These are phyloP conservation scores for Paramuricea clavata DNA, from an alignment of 92 coral and sea anemone species.

Conservation along the genomic window DNA sequence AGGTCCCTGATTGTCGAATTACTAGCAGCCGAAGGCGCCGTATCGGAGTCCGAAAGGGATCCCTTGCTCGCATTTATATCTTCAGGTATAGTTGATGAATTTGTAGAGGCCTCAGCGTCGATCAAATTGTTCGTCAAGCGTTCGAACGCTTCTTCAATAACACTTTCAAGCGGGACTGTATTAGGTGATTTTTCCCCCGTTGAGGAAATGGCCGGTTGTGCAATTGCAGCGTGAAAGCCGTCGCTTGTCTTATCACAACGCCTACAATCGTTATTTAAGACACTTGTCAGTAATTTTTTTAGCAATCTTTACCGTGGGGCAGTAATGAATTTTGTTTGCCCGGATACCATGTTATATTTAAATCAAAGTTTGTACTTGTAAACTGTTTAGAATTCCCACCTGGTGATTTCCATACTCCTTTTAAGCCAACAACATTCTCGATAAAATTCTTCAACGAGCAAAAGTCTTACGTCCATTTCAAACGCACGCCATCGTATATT, in stretches of 20 bases:
- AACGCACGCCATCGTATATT: not conserved
- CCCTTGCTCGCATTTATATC: conserved; percentile 4
- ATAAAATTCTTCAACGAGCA: not conserved
- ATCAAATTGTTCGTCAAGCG: too few species aligned
- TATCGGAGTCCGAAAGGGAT: not conserved
- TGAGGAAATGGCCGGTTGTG: too few species aligned
- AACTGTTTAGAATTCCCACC: not conserved
- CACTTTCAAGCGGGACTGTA: too few species aligned
- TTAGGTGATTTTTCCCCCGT: too few species aligned
- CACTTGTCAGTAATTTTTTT: not conserved
- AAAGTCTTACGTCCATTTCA: not conserved
- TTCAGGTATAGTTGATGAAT: not conserved
- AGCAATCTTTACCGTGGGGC: not conserved
- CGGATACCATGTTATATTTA: too few species aligned
- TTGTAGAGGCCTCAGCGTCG: not conserved
- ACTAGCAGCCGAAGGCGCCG: not conserved
- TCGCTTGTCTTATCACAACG: not conserved
- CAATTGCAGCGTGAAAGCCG: not conserved
- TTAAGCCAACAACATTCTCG: too few species aligned
- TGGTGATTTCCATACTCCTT: not conserved
- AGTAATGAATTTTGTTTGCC: not conserved
- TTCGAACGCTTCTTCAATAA: too few species aligned
- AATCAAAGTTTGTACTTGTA: too few species aligned
- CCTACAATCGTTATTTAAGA: not conserved
- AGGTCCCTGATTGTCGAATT: not conserved